A percentile compares a stretch with the other conserved stretches of the same genome.
phyloP scores from a whole-genome alignment of 2,888 invertebrate species.

The Epinotia ramella region DNA sequence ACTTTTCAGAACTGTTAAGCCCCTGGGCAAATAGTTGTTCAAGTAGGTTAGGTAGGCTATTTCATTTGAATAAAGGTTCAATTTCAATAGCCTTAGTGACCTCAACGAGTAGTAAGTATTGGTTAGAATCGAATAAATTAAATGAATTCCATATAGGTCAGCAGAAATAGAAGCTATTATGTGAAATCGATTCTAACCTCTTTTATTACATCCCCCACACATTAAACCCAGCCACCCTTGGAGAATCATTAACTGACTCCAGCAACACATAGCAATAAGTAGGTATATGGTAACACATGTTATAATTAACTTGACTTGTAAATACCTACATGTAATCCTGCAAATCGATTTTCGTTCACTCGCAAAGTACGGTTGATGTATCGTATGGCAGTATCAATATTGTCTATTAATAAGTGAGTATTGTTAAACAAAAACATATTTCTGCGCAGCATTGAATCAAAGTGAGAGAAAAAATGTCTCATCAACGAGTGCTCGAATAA shows the following conservation, averaged over 20 bases:
- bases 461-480: neutral
- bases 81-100: neutral
- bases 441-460: neutral
- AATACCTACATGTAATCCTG: neutral
- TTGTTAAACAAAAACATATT: neutral
- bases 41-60: too few species aligned
- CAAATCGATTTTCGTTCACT: neutral
- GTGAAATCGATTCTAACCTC: neutral
- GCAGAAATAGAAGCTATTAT: constrained; percentile 22
- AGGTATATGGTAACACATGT: neutral
- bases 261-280: neutral
- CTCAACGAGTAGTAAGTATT: neutral
- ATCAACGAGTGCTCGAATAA: neutral
- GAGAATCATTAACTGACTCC: constrained; percentile 9
- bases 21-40: too few species aligned
- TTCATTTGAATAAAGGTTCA: neutral
- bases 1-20: too few species aligned
- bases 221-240: constrained; percentile 18
- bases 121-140: neutral
- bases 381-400: too few species aligned
- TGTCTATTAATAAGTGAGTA: neutral
- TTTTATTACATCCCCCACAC: constrained; percentile 18
- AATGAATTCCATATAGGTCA: neutral
- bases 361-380: neutral
- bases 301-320: neutral